Base-by-base conservation (phyloP, 2,888 invertebrate genomes). In the Stenchaetothrips biformis region DNA sequence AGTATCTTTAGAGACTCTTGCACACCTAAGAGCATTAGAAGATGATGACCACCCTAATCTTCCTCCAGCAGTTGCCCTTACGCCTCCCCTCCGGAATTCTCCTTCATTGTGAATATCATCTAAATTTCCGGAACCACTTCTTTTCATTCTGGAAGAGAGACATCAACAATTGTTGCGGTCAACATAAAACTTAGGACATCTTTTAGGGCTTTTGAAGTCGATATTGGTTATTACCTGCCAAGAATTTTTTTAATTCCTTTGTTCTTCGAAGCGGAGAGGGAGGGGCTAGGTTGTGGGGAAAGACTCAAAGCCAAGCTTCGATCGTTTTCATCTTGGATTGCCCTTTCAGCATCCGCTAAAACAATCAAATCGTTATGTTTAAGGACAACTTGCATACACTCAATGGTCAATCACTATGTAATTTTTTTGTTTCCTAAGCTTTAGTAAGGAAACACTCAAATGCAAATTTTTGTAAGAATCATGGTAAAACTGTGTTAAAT, bases 1-100 rank as follows among this genome's bases (percentile, higher is more conserved):
- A 4, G 37, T 1, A 37, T 37, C 37, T 37, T 37, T 37, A 37
- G 4, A 37, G 4, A 37, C 1, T 37, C 37, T 37, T 4, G 4
- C 37, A 2, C 1, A 81, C 81, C 81, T 79, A 25, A 74, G 67
- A 7, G 67, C 67, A 74, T 74, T 74, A 21, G 67, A 25, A 2
- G 67, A 74, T 9, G 81, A 79, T 48, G 83, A 82, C 90, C 91
- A 91, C 79, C 92, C 92, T 25, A 94, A 89, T 80, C 94, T 88
- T 62, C 92, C 91, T 62, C 91, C 90, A 81, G 93, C 92, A n/a
- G 93, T 94, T 16, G 93, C 92, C 83, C 94, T 87, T 37, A 93
- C 89, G 8, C 92, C 93, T 2, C 93, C 92, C 78, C 94, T 89
- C 82, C 90, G 90, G 84, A 93, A 93, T 83, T 92, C 92, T 2